Conservation (phyloP, 2,888 invertebrate genomes). For the Metacarcinus magister region DNA sequence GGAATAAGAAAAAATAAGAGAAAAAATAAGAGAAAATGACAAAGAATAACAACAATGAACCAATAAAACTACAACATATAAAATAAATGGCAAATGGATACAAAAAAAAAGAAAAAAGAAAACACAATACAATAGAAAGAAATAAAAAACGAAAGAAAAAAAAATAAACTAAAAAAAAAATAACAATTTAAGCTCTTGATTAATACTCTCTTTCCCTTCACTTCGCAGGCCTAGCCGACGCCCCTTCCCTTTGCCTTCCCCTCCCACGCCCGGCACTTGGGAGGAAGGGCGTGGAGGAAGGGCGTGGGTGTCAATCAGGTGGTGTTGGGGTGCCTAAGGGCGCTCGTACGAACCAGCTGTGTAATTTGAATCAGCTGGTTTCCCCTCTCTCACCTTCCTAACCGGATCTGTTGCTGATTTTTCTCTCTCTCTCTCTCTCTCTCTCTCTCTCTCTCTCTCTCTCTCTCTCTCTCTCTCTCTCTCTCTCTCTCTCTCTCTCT, state of each 20-base stretch:
- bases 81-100: neutral
- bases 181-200: too few relatives aligned
- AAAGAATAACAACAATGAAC: neutral
- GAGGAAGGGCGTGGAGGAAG: neutral
- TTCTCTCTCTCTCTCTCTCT: neutral
- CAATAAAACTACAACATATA: neutral
- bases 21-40: neutral
- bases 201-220: neutral
- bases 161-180: neutral
- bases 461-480: slow-evolving; percentile 17
- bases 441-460: neutral
- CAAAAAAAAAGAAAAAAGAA: neutral
- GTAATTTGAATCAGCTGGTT: slow-evolving; percentile 37
- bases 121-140: too few relatives aligned
- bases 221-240: neutral
- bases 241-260: neutral
- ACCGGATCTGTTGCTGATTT: too few relatives aligned
- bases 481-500: neutral
- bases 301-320: neutral
- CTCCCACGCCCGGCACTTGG: neutral
- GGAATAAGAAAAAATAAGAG: too few relatives aligned
- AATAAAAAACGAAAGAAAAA: neutral
- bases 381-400: neutral
- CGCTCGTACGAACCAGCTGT: neutral
- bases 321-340: neutral